Evolutionary conservation across 2,888 invertebrate genomes (phyloP).

Genomic region (Elgonia sp.): DNA sequence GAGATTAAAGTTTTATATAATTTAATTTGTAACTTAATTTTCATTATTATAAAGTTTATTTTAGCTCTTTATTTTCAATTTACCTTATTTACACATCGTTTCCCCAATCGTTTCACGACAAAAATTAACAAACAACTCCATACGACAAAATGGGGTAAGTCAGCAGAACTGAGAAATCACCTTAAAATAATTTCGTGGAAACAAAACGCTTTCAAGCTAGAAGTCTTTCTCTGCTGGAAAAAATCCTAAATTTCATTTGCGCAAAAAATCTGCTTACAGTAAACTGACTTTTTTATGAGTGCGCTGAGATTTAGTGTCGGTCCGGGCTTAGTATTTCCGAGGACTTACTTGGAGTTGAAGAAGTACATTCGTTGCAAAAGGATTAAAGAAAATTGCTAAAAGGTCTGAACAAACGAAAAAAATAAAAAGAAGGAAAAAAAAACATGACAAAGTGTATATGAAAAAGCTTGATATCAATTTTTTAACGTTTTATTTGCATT

Average conservation of each 20-base stretch:
- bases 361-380: conserved; percentile 64
- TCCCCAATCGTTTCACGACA: too few relatives aligned
- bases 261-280: conserved; percentile 65
- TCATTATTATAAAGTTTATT: too few relatives aligned
- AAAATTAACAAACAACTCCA: background rate
- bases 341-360: conserved; percentile 64
- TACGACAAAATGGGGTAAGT: background rate
- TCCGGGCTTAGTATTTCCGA: conserved; percentile 61
- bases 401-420: conserved; percentile 6
- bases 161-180: conserved; percentile 6
- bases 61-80: too few relatives aligned
- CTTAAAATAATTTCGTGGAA: conserved; percentile 41
- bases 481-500: conserved; percentile 4
- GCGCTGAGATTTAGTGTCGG: conserved; percentile 66
- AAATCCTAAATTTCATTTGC: conserved; percentile 62
- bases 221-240: conserved; percentile 12
- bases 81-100: too few relatives aligned
- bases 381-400: conserved; percentile 65
- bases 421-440: background rate
- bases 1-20: too few relatives aligned
- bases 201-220: conserved; percentile 28
- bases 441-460: background rate
- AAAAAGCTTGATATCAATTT: background rate
- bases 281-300: conserved; percentile 67
- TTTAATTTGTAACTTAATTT: too few relatives aligned